A percentile compares a stretch with the other conserved stretches of the same genome.
Evolutionary conservation across 2,888 invertebrate genomes (phyloP).

Genomic region (Trichacis sp.): DNA sequence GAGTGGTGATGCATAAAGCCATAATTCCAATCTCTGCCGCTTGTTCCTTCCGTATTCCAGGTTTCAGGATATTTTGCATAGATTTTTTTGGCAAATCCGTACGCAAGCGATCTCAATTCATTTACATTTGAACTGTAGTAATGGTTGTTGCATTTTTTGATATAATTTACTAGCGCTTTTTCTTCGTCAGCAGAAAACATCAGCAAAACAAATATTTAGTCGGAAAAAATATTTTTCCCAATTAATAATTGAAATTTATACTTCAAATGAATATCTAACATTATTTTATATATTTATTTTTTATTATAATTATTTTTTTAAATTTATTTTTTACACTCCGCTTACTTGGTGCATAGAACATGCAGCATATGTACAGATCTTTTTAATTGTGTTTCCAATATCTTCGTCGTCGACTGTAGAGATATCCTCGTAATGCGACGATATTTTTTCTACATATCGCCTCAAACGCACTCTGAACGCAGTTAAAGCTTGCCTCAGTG

Average conservation of each 20-base stretch:
- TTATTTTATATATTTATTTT: not conserved
- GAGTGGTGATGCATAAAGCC: conserved; percentile 21
- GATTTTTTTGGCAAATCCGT: conserved; percentile 28
- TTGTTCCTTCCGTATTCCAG: conserved; percentile 35
- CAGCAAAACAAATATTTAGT: no score
- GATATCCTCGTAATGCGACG: no score
- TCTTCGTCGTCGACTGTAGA: no score
- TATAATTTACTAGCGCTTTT: conserved; percentile 10
- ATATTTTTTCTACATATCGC: no score
- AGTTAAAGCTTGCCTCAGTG: no score
- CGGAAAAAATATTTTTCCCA: no score
- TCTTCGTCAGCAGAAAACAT: conserved; percentile 15
- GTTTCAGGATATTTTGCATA: conserved; percentile 17
- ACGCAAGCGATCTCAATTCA: conserved; percentile 39
- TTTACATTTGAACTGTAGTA: conserved; percentile 43
- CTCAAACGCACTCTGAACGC: no score
- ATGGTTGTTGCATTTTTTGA: conserved; percentile 1
- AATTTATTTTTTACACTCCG: not conserved
- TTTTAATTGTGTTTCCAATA: no score
- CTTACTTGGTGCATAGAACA: conserved; percentile 8
- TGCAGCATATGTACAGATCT: conserved; percentile 2
- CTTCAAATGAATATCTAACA: no score
- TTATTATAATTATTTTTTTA: not conserved
- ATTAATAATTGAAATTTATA: no score
- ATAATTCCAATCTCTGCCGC: conserved; percentile 36